These are phyloP conservation scores for Camelus bactrianus DNA, from an alignment of 2,113 vertebrate species.

Conservation along the genomic window DNA sequence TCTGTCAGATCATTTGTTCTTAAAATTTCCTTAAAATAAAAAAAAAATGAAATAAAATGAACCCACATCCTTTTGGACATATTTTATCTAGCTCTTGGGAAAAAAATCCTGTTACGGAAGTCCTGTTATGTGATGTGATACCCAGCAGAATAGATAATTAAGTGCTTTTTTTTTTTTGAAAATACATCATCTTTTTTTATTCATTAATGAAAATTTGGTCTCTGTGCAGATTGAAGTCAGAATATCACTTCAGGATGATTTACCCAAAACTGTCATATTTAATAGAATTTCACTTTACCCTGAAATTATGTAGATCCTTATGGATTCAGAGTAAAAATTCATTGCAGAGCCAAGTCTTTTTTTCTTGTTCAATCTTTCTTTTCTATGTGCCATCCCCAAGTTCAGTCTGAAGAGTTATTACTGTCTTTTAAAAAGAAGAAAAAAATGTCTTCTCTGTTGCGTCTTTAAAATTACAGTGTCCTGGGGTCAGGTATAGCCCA, in stretches of 20 bases:
- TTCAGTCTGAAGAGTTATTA: neutral
- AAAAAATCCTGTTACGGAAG: neutral
- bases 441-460: neutral
- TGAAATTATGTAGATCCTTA: neutral
- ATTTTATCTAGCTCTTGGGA: neutral
- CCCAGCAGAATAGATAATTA: neutral
- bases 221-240: neutral
- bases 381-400: neutral
- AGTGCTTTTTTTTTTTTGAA: conserved; percentile 19
- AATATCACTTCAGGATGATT: neutral
- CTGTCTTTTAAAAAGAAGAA: neutral
- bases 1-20: neutral
- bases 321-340: neutral
- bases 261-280: neutral
- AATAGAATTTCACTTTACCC: neutral
- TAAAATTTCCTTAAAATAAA: neutral
- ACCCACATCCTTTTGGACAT: neutral
- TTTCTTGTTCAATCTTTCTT: neutral
- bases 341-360: neutral
- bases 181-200: neutral
- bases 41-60: neutral
- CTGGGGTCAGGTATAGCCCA: too few relatives aligned
- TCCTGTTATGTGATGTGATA: neutral
- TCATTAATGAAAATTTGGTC: conserved; percentile 6
- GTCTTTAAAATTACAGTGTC: conserved; percentile 18